phyloP scores from a whole-genome alignment of 2,113 vertebrate species.

The Anthoscopus minutus region DNA sequence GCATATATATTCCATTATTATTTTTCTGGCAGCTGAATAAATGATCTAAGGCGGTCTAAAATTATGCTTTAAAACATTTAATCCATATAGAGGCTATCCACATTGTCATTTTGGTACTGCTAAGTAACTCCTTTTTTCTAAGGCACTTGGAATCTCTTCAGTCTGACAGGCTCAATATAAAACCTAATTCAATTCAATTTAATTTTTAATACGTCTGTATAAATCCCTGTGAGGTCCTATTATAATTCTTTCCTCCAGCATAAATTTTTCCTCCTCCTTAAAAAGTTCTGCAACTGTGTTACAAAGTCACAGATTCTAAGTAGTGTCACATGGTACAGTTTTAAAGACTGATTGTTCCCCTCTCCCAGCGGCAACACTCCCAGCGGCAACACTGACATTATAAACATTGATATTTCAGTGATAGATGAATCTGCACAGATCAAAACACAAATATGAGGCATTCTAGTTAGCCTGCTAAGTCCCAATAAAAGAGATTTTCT shows the following conservation, averaged over 20 bases:
- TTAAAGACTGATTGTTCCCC: background rate
- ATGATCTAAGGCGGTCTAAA: background rate
- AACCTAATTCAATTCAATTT: conserved; percentile 37
- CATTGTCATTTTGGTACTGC: background rate
- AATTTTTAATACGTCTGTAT: conserved; percentile 33
- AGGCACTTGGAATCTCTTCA: background rate
- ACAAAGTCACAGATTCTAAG: conserved; percentile 14
- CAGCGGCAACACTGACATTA: background rate
- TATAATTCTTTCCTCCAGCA: conserved; percentile 35
- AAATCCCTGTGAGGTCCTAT: conserved; percentile 30
- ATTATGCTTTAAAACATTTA: background rate
- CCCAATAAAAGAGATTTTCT: background rate
- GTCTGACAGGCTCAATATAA: conserved; percentile 15
- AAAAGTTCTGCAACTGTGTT: conserved; percentile 27
- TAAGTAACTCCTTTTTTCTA: background rate
- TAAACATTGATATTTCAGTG: background rate
- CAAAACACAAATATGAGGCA: conserved; percentile 25
- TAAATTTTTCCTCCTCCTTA: conserved; percentile 33
- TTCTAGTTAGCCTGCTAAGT: background rate
- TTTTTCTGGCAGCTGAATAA: background rate
- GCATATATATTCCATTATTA: background rate
- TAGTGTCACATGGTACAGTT: background rate
- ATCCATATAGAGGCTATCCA: background rate
- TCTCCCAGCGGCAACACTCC: no score
- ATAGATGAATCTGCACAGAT: background rate